Evolutionary conservation across 2,113 vertebrate genomes (phyloP).

Genomic region (Xenopus tropicalis): DNA sequence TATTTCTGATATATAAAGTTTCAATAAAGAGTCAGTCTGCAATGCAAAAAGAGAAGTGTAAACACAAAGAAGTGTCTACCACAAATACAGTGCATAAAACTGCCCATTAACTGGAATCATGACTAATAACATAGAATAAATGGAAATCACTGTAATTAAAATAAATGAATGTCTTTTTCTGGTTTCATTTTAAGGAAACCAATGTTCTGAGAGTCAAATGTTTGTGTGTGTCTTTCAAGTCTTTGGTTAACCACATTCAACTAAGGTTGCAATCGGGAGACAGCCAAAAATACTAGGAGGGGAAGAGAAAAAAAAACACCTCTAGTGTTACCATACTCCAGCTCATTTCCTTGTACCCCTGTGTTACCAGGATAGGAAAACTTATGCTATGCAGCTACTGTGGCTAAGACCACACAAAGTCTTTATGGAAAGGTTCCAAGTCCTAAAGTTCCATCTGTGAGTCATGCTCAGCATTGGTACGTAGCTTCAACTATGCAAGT

Average conservation of each 20-base stretch:
- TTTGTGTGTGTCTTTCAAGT: conserved; percentile 32
- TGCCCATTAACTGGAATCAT: conserved; percentile 17
- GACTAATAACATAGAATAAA: conserved; percentile 26
- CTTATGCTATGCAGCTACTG: conserved; percentile 53
- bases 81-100: not conserved
- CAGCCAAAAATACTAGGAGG: conserved; percentile 31
- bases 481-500: conserved; percentile 20
- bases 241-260: conserved; percentile 37
- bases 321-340: conserved; percentile 43
- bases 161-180: conserved; percentile 28
- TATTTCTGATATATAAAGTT: no score
- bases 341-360: conserved; percentile 48
- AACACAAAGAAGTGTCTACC: conserved; percentile 27
- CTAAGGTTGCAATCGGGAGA: conserved; percentile 17
- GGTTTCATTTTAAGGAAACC: conserved; percentile 33
- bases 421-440: conserved; percentile 57
- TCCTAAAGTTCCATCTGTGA: conserved; percentile 58
- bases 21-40: no score
- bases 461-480: conserved; percentile 46
- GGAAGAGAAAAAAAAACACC: conserved; percentile 10
- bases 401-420: conserved; percentile 60
- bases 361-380: conserved; percentile 54
- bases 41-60: conserved; percentile 2
- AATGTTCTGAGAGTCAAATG: conserved; percentile 20
- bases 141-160: conserved; percentile 32